Percentiles rank a stretch among this genome's conserved stretches.
These are phyloP conservation scores for Invenusta paracnida DNA, from an alignment of 2,888 invertebrate species.

Conservation along the genomic window DNA sequence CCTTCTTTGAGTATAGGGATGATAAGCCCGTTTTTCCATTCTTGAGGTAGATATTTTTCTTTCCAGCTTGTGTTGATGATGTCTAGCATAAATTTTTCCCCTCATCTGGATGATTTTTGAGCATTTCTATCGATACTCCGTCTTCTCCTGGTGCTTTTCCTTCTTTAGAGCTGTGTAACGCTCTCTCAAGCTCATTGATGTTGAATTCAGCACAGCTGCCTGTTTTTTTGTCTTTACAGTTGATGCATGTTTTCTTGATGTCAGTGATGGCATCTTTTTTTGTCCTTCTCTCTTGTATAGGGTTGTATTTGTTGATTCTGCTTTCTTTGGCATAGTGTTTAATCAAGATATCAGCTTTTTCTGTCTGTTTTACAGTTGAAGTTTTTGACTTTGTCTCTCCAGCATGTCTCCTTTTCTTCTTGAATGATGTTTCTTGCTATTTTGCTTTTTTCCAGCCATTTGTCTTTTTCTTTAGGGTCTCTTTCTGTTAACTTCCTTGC, in stretches of 20 bases:
- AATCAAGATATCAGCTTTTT: neutral
- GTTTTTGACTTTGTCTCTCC: neutral
- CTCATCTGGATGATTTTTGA: neutral
- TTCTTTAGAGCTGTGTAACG: neutral
- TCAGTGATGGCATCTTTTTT: neutral
- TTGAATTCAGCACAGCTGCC: neutral
- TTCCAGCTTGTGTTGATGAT: constrained; percentile 10
- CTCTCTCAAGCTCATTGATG: neutral
- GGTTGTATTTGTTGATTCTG: neutral
- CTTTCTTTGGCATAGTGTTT: neutral
- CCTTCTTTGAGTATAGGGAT: constrained; percentile 8
- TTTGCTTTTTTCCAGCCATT: neutral
- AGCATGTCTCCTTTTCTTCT: neutral
- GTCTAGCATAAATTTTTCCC: neutral
- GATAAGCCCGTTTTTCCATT: neutral
- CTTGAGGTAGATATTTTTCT: neutral
- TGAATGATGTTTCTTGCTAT: neutral
- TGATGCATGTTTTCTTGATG: neutral
- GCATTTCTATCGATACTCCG: neutral
- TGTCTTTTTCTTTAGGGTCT: neutral
- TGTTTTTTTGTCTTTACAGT: neutral
- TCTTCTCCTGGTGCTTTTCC: neutral
- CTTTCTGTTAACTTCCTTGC: neutral
- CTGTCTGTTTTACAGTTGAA: neutral
- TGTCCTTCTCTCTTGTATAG: neutral